A percentile compares a stretch with the other conserved stretches of the same genome.
Evolutionary conservation across 1,140 invertebrate genomes (phyloP).

Genomic region (Drosophila mojavensis): DNA sequence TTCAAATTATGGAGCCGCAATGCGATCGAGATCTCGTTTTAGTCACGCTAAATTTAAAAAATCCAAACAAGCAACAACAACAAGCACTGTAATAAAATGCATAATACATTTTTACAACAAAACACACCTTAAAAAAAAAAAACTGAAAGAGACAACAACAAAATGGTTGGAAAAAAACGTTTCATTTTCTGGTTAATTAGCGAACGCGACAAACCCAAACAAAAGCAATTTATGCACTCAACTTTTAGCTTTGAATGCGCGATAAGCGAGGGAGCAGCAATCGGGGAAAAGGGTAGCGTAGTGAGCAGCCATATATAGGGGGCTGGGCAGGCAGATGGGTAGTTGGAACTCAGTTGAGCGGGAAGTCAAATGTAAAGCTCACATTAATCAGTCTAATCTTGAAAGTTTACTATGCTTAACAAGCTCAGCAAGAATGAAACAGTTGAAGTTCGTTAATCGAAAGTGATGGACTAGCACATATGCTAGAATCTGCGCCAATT

Average conservation of each 20-base stretch:
- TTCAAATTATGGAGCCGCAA: slow-evolving; percentile 78
- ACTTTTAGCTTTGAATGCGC: slow-evolving; percentile 22
- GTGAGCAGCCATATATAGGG: background rate
- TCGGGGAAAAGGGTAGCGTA: background rate
- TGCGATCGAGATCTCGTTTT: slow-evolving; percentile 80
- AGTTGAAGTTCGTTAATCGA: too few species aligned
- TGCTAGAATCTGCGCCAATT: too few species aligned
- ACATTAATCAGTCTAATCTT: slow-evolving; percentile 49
- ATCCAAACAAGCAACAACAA: slow-evolving; percentile 34
- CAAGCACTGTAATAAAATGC: slow-evolving; percentile 1
- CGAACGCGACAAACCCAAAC: slow-evolving; percentile 74
- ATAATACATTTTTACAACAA: too few species aligned
- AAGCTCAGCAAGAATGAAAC: background rate
- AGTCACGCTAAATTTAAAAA: slow-evolving; percentile 81
- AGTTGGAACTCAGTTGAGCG: slow-evolving; percentile 19
- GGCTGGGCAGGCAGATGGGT: background rate
- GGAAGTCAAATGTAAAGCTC: slow-evolving; percentile 32
- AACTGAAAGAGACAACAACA: too few species aligned
- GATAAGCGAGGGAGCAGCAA: background rate
- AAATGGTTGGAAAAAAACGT: slow-evolving; percentile 24
- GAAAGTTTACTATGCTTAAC: background rate
- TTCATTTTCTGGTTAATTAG: slow-evolving; percentile 72
- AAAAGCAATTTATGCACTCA: slow-evolving; percentile 71
- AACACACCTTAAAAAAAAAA: too few species aligned
- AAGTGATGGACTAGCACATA: too few species aligned